A percentile compares a stretch with the other conserved stretches of the same genome.
Conservation (phyloP, 2,113 vertebrate species). For the Merops nubicus region DNA sequence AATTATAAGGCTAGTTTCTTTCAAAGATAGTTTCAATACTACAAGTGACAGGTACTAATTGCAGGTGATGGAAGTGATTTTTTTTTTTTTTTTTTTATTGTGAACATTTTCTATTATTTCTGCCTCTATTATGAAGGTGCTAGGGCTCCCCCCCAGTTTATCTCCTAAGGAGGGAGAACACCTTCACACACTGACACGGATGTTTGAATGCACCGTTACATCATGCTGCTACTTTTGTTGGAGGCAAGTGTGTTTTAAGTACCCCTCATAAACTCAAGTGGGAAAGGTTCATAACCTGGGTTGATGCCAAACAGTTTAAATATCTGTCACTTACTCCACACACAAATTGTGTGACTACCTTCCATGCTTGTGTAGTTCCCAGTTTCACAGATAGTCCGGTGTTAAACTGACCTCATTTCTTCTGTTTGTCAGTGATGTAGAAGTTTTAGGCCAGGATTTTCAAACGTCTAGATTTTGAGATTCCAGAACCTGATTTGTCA, state of each 20-base stretch:
- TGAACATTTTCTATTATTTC: not conserved
- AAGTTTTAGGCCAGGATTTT: not conserved
- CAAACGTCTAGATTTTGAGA: not conserved
- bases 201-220: conserved; percentile 20
- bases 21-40: not conserved
- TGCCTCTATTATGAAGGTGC: not conserved
- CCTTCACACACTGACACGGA: conserved; percentile 48
- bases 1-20: not conserved
- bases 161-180: not conserved
- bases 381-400: not conserved
- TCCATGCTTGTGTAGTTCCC: not conserved
- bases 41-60: not conserved
- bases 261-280: conserved; percentile 59
- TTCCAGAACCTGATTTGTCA: not conserved
- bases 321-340: not conserved
- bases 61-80: not conserved
- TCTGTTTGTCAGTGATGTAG: not conserved
- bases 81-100: not conserved
- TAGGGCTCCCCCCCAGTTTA: not conserved
- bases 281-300: conserved; percentile 50
- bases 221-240: conserved; percentile 35
- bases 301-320: conserved; percentile 50
- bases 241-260: conserved; percentile 59
- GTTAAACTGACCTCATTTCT: not conserved
- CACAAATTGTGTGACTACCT: not conserved